These are phyloP conservation scores for Grapholita molesta DNA, from an alignment of 1,140 invertebrate species.

Conservation along the genomic window DNA sequence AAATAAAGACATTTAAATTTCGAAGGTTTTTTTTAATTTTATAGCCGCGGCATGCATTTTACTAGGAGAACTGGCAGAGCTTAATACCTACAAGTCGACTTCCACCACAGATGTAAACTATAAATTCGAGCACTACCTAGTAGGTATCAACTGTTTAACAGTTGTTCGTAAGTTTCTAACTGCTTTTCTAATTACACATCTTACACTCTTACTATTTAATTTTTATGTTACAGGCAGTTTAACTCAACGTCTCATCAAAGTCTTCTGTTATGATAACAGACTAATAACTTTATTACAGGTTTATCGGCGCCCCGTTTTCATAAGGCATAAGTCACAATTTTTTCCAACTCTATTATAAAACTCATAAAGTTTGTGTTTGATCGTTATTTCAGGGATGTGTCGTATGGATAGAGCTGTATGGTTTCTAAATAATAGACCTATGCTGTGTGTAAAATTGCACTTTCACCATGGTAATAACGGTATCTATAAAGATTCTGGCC, in stretches of 20 bases:
- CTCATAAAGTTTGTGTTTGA: not conserved
- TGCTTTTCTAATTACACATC: not conserved
- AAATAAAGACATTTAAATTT: not conserved
- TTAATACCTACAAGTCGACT: too few relatives aligned
- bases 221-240: not conserved
- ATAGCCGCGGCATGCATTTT: too few relatives aligned
- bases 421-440: not conserved
- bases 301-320: too few relatives aligned
- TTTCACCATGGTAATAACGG: not conserved
- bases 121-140: too few relatives aligned
- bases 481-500: not conserved
- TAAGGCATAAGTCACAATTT: not conserved
- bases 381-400: not conserved
- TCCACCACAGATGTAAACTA: too few relatives aligned
- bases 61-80: not conserved
- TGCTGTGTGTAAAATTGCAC: not conserved
- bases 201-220: not conserved
- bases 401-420: not conserved
- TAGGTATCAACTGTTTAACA: too few relatives aligned
- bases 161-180: not conserved
- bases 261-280: not conserved
- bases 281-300: not conserved
- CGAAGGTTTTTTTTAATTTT: not conserved
- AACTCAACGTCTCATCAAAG: conserved; percentile 1
- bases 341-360: not conserved